Percentiles rank a stretch among this genome's conserved stretches.
Evolutionary conservation across 2,888 invertebrate species (phyloP).

Genomic region (Cistogaster globosa): DNA sequence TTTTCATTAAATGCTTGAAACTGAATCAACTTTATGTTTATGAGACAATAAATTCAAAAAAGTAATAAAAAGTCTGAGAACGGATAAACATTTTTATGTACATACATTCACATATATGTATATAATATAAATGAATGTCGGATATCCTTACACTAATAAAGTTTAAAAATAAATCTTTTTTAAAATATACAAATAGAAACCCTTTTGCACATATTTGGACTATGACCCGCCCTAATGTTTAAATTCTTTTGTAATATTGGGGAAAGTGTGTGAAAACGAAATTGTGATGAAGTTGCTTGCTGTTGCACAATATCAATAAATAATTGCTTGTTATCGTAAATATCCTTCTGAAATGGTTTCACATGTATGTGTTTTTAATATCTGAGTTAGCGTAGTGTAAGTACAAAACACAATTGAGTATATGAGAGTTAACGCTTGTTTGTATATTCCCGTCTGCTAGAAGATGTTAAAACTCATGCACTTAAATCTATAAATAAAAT

Average conservation of each 20-base stretch:
- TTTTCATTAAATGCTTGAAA: slow-evolving; percentile 48
- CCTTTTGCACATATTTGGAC: slow-evolving; percentile 47
- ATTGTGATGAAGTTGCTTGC: slow-evolving; percentile 43
- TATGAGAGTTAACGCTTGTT: slow-evolving; percentile 34
- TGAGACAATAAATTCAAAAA: slow-evolving; percentile 53
- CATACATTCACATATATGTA: not conserved
- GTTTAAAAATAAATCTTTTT: slow-evolving; percentile 54
- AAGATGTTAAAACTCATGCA: slow-evolving; percentile 54
- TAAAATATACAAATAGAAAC: slow-evolving; percentile 5
- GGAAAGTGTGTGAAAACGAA: slow-evolving; percentile 53
- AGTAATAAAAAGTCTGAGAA: slow-evolving; percentile 9
- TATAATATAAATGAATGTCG: not conserved
- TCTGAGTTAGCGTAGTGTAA: slow-evolving; percentile 9
- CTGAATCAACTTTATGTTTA: slow-evolving; percentile 40
- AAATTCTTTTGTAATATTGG: slow-evolving; percentile 47
- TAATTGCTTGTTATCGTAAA: slow-evolving; percentile 59
- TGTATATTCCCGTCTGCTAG: slow-evolving; percentile 18
- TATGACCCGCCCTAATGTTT: slow-evolving; percentile 60
- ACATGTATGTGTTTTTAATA: not conserved
- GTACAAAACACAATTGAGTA: not conserved
- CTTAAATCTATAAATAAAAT: slow-evolving; percentile 50
- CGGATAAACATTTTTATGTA: not conserved
- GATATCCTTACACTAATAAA: slow-evolving; percentile 41
- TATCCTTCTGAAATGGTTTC: slow-evolving; percentile 45
- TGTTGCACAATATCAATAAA: slow-evolving; percentile 64